Percentiles rank a stretch among this genome's conserved stretches.
Evolutionary conservation across 1,140 invertebrate genomes (phyloP).

Genomic region (Lerema accius): DNA sequence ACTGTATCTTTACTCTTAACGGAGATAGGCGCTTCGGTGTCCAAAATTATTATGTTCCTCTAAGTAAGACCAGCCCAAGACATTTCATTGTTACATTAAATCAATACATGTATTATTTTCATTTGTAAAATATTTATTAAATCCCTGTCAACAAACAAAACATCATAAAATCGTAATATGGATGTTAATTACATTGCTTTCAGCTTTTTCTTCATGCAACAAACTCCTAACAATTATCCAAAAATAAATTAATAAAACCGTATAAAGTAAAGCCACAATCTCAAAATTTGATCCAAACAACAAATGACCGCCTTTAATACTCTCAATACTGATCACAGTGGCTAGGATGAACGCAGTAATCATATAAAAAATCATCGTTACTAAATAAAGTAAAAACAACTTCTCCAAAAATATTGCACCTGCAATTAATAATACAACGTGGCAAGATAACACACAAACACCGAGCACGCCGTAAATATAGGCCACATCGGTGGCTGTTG

Average conservation of each 20-base stretch:
- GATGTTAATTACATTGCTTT: conserved; percentile 37
- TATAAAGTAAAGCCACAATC: conserved; percentile 22
- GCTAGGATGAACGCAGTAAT: conserved; percentile 19
- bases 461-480: conserved; percentile 22
- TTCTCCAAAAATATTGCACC: conserved; percentile 17
- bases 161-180: conserved; percentile 34
- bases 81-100: too few species aligned
- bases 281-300: conserved; percentile 12
- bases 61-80: too few species aligned
- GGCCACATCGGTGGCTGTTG: background rate
- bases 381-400: conserved; percentile 31
- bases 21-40: too few species aligned
- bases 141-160: too few species aligned
- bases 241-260: conserved; percentile 37
- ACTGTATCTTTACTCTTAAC: too few species aligned
- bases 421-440: conserved; percentile 32
- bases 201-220: conserved; percentile 8
- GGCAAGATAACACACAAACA: conserved; percentile 21
- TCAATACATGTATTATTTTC: too few species aligned
- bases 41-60: too few species aligned
- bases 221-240: conserved; percentile 36
- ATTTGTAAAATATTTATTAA: too few species aligned
- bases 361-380: conserved; percentile 33
- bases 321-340: conserved; percentile 23
- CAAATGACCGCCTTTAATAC: conserved; percentile 15